phyloP scores from a whole-genome alignment of 2,888 invertebrate species.

The Acronicta aceris region DNA sequence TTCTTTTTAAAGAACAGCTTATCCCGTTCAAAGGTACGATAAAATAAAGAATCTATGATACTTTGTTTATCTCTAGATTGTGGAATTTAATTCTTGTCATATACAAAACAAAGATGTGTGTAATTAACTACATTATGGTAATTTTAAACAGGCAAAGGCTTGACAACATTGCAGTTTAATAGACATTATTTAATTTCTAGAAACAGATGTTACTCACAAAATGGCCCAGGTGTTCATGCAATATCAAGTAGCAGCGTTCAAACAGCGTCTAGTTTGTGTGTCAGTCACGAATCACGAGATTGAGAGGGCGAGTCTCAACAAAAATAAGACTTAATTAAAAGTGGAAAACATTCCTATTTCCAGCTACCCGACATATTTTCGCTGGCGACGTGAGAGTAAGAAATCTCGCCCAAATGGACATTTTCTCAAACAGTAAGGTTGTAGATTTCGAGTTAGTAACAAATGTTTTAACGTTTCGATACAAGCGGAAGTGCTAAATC shows the following conservation, averaged over 20 bases:
- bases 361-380: constrained; percentile 60
- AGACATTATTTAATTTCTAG: constrained; percentile 39
- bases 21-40: constrained; percentile 48
- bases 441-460: constrained; percentile 75
- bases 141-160: constrained; percentile 39
- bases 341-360: constrained; percentile 65
- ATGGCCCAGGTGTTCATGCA: constrained; percentile 35
- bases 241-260: constrained; percentile 42
- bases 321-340: constrained; percentile 78
- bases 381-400: constrained; percentile 58
- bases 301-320: constrained; percentile 65
- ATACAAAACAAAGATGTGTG: constrained; percentile 31
- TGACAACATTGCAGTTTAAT: constrained; percentile 40
- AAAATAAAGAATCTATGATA: constrained; percentile 38
- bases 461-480: constrained; percentile 81
- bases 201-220: constrained; percentile 46
- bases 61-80: constrained; percentile 10
- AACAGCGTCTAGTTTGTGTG: constrained; percentile 63
- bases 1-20: constrained; percentile 43
- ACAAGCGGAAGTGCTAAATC: constrained; percentile 81
- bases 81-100: constrained; percentile 26
- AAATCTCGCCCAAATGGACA: constrained; percentile 61
- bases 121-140: constrained; percentile 30
- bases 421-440: constrained; percentile 63
- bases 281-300: constrained; percentile 72